phyloP scores from a whole-genome alignment of 2,888 invertebrate genomes.

The Antitype chi region DNA sequence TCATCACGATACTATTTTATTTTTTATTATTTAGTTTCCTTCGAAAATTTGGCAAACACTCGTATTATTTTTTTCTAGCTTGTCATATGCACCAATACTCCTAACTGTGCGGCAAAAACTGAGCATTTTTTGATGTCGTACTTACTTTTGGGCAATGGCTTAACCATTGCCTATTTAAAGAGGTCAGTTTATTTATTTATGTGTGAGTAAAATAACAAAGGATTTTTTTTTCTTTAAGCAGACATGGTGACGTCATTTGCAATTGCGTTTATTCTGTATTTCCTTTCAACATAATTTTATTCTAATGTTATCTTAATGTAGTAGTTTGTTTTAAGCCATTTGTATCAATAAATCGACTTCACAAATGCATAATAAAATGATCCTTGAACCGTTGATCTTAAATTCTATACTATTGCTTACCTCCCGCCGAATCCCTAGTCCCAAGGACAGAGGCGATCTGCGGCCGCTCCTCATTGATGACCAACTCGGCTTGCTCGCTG shows the following conservation, averaged over 20 bases:
- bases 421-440: constrained; percentile 91
- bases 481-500: constrained; percentile 91
- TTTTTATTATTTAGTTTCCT: too few relatives aligned
- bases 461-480: constrained; percentile 93
- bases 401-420: constrained; percentile 72
- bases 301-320: not conserved
- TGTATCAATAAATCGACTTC: not conserved
- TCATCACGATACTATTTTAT: too few relatives aligned
- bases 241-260: too few relatives aligned
- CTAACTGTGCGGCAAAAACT: too few relatives aligned
- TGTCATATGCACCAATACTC: too few relatives aligned
- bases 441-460: constrained; percentile 94
- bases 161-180: not conserved
- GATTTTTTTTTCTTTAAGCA: too few relatives aligned
- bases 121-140: too few relatives aligned
- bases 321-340: not conserved
- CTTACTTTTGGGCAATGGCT: too few relatives aligned
- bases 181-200: not conserved
- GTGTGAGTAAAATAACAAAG: too few relatives aligned
- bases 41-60: too few relatives aligned
- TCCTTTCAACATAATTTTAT: not conserved
- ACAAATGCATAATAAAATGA: not conserved
- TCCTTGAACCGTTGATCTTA: not conserved
- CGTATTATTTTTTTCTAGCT: too few relatives aligned
- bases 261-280: too few relatives aligned